A percentile compares a stretch with the other conserved stretches of the same genome.
These are phyloP conservation scores for Bugula neritina DNA, from an alignment of 2,888 invertebrate genomes.

Conservation along the genomic window DNA sequence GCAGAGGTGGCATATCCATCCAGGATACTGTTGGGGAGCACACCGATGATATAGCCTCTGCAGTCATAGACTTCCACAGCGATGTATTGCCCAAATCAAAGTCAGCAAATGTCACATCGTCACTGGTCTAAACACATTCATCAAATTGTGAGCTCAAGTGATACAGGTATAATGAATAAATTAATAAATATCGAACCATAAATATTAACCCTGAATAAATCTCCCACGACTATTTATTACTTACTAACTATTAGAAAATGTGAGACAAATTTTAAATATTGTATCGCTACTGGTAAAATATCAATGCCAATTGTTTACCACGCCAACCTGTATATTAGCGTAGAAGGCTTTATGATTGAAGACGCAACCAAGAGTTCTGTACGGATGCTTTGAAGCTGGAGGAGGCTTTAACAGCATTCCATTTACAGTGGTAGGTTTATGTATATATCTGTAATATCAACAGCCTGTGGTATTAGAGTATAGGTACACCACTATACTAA, in stretches of 20 bases:
- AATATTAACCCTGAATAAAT: neutral
- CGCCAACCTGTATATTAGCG: slow-evolving; percentile 53
- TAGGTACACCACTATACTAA: neutral
- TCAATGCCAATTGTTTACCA: no score
- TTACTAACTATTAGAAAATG: no score
- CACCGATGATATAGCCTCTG: slow-evolving; percentile 49
- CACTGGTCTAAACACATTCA: slow-evolving; percentile 38
- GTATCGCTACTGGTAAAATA: no score
- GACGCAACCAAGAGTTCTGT: slow-evolving; percentile 52
- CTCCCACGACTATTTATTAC: neutral
- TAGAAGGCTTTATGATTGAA: slow-evolving; percentile 52
- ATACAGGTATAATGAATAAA: neutral
- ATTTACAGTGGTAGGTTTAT: slow-evolving; percentile 18
- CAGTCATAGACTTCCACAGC: slow-evolving; percentile 52
- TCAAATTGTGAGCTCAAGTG: neutral
- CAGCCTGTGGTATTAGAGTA: neutral
- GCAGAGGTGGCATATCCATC: slow-evolving; percentile 44
- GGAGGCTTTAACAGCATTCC: slow-evolving; percentile 33
- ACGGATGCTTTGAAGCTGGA: slow-evolving; percentile 47
- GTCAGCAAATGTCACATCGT: slow-evolving; percentile 47
- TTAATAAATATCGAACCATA: no score
- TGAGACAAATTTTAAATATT: no score
- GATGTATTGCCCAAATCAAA: slow-evolving; percentile 48
- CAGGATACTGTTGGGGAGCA: slow-evolving; percentile 39
- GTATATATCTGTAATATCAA: slow-evolving; percentile 17